Evolutionary conservation across 2,797 vertebrate genomes (phyloP).

Genomic region (Paedocypris micromegethes): DNA sequence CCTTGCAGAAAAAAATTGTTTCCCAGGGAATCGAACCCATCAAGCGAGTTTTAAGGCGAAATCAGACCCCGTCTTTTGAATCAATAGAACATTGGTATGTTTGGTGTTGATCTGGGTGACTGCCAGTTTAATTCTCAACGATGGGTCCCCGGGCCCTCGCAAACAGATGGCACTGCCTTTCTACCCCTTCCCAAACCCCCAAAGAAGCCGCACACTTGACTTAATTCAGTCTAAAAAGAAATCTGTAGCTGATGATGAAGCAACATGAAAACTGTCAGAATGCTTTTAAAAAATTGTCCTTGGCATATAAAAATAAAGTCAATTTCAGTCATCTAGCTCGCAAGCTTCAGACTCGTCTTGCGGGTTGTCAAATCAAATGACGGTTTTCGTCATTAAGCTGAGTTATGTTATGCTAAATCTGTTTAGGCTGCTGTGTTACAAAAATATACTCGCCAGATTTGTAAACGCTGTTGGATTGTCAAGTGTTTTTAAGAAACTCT

Average conservation of each 20-base stretch:
- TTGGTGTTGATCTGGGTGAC: constrained; percentile 57
- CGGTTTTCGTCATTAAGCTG: constrained; percentile 1
- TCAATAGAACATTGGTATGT: constrained; percentile 51
- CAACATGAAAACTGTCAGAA: neutral
- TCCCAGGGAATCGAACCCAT: too few relatives aligned
- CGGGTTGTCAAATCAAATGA: constrained; percentile 1
- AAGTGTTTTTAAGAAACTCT: neutral
- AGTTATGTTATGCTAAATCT: constrained; percentile 1
- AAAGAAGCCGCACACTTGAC: constrained; percentile 51
- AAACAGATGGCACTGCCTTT: constrained; percentile 51
- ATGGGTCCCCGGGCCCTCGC: constrained; percentile 49
- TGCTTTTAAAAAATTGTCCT: neutral
- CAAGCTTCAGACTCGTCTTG: constrained; percentile 4
- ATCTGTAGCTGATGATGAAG: constrained; percentile 20
- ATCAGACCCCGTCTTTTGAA: too few relatives aligned
- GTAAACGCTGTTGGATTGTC: constrained; percentile 10
- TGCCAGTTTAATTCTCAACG: constrained; percentile 58
- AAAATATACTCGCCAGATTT: neutral
- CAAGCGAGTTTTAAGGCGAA: too few relatives aligned
- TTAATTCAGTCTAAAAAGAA: constrained; percentile 49
- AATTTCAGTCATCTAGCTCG: neutral
- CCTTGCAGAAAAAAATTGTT: too few relatives aligned
- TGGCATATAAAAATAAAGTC: constrained; percentile 1
- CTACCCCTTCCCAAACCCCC: constrained; percentile 41
- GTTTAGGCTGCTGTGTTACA: neutral